Evolutionary conservation across 2,113 vertebrate species (phyloP).

Genomic region (Caretta caretta): DNA sequence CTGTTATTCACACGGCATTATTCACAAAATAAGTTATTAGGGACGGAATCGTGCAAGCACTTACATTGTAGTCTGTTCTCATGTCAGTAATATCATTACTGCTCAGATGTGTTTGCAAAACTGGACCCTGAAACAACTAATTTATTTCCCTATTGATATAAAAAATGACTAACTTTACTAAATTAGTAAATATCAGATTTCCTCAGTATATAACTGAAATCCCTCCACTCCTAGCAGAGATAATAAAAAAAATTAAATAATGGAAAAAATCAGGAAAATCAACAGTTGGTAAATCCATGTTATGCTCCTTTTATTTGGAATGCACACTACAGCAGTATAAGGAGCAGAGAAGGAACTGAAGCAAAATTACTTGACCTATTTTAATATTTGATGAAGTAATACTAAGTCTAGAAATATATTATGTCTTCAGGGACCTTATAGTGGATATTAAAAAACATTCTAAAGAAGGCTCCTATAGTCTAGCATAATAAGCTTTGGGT

Average conservation of each 20-base stretch:
- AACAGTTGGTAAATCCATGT: slow-evolving; percentile 45
- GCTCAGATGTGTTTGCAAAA: not conserved
- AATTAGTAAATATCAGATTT: slow-evolving; percentile 39
- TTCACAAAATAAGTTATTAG: not conserved
- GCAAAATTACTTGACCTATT: slow-evolving; percentile 59
- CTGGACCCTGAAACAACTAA: slow-evolving; percentile 4
- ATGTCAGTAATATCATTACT: not conserved
- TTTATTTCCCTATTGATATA: not conserved
- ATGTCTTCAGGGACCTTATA: slow-evolving; percentile 41
- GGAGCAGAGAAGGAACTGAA: slow-evolving; percentile 31
- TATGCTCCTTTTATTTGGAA: slow-evolving; percentile 4
- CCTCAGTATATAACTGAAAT: not conserved
- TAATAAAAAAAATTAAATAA: slow-evolving; percentile 37
- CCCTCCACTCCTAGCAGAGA: not conserved
- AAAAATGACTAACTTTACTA: slow-evolving; percentile 19
- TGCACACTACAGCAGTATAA: not conserved
- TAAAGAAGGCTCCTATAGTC: slow-evolving; percentile 31
- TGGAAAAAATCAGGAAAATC: slow-evolving; percentile 27
- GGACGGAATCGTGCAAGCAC: not conserved
- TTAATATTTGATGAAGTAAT: slow-evolving; percentile 73
- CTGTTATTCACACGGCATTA: not conserved
- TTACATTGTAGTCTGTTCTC: not conserved
- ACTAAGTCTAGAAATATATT: slow-evolving; percentile 37
- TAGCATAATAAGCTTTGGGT: slow-evolving; percentile 69
- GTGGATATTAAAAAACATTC: slow-evolving; percentile 60